Base-by-base conservation (phyloP, 1,140 invertebrate species). In the roundworm (Caenorhabditis elegans) region DNA sequence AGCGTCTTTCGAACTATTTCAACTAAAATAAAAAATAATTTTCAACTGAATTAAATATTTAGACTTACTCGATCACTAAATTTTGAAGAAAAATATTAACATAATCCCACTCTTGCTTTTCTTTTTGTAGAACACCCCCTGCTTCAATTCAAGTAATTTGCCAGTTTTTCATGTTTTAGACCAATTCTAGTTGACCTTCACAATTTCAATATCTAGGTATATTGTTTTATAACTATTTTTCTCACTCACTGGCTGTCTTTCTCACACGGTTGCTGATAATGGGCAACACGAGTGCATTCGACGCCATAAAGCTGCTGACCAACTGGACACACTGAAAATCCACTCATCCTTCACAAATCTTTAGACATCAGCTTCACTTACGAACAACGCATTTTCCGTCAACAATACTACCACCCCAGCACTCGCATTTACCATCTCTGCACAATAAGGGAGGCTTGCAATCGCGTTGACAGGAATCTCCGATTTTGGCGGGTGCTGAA, bases 381-480 rank as follows among this genome's bases (percentile, higher is more conserved):
- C 88, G 87, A 48, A 89, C 89, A 22, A 84, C 83, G 70, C 88
- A 89, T 55, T 87, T 85, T 47, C 87, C 88, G 48, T 89, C 86
- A 28, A 89, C 70, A 31, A 89, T 82, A 84, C 88, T 90, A 26
- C 88, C 88, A 65, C 89, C 89, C 86, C 86, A 89, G 46, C 88
- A 89, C 75, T 90, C 89, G 78, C 88, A 89, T 51, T 89, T 89
- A 15, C 88, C 89, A 83, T 89, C 89, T 19, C 89, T 78, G 80
- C 88, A 89, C 43, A 89, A 65, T 19, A 89, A 77, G 10, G 88
- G 88, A 8, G 89, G 88, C 78, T 90, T 89, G 65, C 88, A 89
- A 79, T 89, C 89, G 49, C 87, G 75, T 81, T 89, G 88, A 78
- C 88, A 89, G 13, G 80, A 76, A 65, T 89, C 88, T 15, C 89